Base-by-base conservation (phyloP, 2,113 vertebrate species). In the Eira barbara region DNA sequence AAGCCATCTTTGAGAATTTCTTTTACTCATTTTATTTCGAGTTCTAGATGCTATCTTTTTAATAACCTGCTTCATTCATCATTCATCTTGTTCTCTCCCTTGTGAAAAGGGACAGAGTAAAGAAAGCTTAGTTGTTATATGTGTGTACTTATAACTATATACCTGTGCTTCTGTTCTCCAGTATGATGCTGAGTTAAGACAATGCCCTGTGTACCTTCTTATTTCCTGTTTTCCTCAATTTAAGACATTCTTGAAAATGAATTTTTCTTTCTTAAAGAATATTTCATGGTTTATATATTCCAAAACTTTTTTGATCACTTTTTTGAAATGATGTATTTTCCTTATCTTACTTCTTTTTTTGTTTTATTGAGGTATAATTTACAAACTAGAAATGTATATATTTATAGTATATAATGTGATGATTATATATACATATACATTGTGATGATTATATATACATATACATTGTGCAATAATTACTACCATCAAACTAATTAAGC, bases 251-350 rank as follows among this genome's bases (percentile, higher is more conserved):
- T 88, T 11, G 80, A 14, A 3, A 59, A n/a, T 3, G 18, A 15
- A 47, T 11, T 76, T 94, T 95, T 52, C 74, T 27, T 83, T 79
- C 67, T 79, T 63, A 49, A 89, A 57, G 10, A 94, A 6, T 74
- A 69, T 34, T 15, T 52, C 17, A 52, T 63, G 71, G 69, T 82
- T 59, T 74, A 52, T 6, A 47, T 5, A 25, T 67, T 42, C 36
- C 42, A 39, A 88, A 84, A 55, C 10, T 47, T 3, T 87, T 3
- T 67, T 34, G 12, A 17, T 45, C 11, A 73, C 4, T n/a, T 89
- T 67, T 74, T 39, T 20, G 14, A 88, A 67, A 86, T 39, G 18
- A n/a, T 78, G 5, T 25, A 61, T 61, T 49, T 47, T 82, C 12
- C 15, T 82, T 69, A 45, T 63, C 27, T 18, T 18, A 85, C 31